Evolutionary conservation across 2,888 invertebrate species (phyloP).

Genomic region (Protonemura montana): DNA sequence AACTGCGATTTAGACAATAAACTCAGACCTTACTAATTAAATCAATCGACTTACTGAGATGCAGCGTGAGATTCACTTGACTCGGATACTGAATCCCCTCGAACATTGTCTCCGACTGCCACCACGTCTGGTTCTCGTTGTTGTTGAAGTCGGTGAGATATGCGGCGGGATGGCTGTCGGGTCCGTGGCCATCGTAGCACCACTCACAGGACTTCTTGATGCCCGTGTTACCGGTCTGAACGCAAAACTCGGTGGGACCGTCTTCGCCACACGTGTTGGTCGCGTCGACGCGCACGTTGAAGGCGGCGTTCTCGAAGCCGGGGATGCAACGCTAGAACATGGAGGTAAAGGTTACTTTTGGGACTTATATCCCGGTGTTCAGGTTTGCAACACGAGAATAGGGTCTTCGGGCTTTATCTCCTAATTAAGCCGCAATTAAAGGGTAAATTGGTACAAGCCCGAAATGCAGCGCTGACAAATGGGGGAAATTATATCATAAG

Average conservation of each 20-base stretch:
- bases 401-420: no score
- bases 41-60: conserved; percentile 71
- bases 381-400: no score
- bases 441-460: no score
- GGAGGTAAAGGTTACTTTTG: no score
- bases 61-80: conserved; percentile 90
- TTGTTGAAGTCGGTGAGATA: conserved; percentile 92
- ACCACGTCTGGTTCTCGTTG: conserved; percentile 91
- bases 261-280: conserved; percentile 95
- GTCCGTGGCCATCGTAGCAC: conserved; percentile 69
- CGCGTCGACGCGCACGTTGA: conserved; percentile 85
- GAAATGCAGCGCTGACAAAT: conserved; percentile 72
- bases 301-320: conserved; percentile 96
- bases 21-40: no score
- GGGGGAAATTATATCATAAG: no score
- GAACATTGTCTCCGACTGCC: conserved; percentile 98
- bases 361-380: no score
- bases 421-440: no score
- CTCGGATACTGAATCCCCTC: conserved; percentile 91
- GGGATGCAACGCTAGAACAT: conserved; percentile 91
- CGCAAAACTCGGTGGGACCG: conserved; percentile 82
- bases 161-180: conserved; percentile 71
- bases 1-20: no score
- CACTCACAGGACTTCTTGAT: conserved; percentile 78
- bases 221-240: conserved; percentile 81